Evolutionary conservation across 2,888 invertebrate species (phyloP).

Genomic region (Calameuta idolon): DNA sequence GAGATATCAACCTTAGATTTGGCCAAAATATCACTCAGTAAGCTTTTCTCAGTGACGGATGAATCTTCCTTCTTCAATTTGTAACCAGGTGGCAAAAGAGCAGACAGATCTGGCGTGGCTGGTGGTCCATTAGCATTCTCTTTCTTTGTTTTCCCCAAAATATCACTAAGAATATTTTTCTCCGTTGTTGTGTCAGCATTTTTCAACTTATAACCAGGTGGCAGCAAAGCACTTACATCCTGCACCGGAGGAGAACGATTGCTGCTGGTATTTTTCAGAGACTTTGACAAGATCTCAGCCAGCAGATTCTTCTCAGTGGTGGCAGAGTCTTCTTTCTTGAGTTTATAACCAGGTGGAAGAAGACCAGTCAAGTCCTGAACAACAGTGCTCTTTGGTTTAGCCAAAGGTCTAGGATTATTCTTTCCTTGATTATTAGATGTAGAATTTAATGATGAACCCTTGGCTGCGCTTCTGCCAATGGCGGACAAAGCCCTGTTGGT

Average conservation of each 20-base stretch:
- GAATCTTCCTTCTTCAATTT: constrained; percentile 68
- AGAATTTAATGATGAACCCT: background rate
- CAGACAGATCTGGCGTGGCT: constrained; percentile 68
- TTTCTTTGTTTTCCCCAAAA: constrained; percentile 55
- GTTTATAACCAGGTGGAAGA: constrained; percentile 73
- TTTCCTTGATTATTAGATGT: background rate
- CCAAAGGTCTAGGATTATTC: background rate
- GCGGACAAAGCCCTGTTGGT: background rate
- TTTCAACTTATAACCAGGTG: constrained; percentile 73
- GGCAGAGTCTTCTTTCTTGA: constrained; percentile 67
- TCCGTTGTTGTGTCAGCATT: constrained; percentile 49
- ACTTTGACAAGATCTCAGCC: constrained; percentile 34
- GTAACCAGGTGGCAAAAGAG: constrained; percentile 77
- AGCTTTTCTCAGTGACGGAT: constrained; percentile 58
- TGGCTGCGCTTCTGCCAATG: background rate
- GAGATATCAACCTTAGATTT: constrained; percentile 68
- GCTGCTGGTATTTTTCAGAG: constrained; percentile 39
- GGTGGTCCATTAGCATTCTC: background rate
- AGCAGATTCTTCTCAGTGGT: constrained; percentile 9
- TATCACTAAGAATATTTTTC: constrained; percentile 58
- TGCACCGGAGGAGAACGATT: constrained; percentile 29
- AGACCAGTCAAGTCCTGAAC: constrained; percentile 44
- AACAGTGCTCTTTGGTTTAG: background rate
- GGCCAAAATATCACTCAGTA: constrained; percentile 57
- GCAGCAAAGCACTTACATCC: constrained; percentile 75